Evolutionary conservation across 2,797 vertebrate species (phyloP).

Genomic region (Rallus crepitans): DNA sequence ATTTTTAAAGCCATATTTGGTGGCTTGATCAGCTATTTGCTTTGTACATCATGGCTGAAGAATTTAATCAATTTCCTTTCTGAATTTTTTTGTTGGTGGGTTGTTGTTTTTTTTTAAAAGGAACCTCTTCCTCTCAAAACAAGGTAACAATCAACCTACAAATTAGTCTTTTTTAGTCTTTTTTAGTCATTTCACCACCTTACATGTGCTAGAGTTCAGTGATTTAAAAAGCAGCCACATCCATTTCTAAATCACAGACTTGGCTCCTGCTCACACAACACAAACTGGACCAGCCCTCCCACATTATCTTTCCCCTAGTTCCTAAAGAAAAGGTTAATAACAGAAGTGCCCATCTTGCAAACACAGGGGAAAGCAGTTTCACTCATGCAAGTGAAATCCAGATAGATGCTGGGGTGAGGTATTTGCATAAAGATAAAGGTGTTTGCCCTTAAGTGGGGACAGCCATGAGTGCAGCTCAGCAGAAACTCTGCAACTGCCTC

Average conservation of each 20-base stretch:
- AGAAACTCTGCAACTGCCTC: background rate
- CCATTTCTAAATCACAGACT: background rate
- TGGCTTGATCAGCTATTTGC: constrained; percentile 29
- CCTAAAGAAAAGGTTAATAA: background rate
- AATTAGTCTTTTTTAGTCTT: too few species aligned
- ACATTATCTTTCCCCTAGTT: background rate
- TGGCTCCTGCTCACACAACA: background rate
- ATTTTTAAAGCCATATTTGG: constrained; percentile 64
- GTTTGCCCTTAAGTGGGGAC: background rate
- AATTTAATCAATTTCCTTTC: constrained; percentile 64
- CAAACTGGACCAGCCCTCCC: background rate
- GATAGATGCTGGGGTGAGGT: background rate
- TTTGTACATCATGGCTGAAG: constrained; percentile 47
- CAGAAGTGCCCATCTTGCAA: background rate
- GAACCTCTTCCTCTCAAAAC: background rate
- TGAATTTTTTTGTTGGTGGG: background rate
- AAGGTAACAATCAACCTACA: background rate
- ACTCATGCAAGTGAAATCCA: background rate
- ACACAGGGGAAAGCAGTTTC: background rate
- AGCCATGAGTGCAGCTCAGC: background rate
- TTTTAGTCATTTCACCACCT: background rate
- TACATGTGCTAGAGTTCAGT: background rate
- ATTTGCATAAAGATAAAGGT: background rate
- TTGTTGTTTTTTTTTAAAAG: background rate
- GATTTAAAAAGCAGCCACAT: background rate